Conservation (phyloP, 2,113 vertebrate genomes). For the Pedetes capensis region DNA sequence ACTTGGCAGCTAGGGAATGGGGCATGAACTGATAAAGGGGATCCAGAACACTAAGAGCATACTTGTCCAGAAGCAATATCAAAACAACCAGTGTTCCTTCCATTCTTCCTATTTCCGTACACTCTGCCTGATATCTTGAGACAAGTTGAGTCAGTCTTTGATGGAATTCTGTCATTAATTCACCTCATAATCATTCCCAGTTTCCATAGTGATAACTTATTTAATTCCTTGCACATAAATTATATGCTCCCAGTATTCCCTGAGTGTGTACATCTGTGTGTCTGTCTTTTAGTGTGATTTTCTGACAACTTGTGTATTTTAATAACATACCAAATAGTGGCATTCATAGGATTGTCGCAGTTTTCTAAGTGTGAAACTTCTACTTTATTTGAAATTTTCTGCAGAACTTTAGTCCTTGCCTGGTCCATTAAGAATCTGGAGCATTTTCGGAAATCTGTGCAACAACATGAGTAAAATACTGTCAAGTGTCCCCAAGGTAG, state of each 20-base stretch:
- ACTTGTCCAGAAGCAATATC: background rate
- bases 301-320: background rate
- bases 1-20: background rate
- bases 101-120: background rate
- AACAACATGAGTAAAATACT: background rate
- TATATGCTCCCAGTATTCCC: background rate
- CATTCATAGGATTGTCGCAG: no score
- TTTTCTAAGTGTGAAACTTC: background rate
- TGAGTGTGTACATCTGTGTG: background rate
- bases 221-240: background rate
- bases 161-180: background rate
- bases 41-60: no score
- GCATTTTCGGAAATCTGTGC: background rate
- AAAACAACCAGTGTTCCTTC: background rate
- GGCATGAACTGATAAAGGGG: no score
- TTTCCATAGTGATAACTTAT: background rate
- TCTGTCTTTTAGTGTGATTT: background rate
- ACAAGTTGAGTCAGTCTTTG: background rate
- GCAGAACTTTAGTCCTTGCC: background rate
- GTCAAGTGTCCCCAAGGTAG: background rate
- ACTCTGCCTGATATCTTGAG: background rate
- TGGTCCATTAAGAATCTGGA: background rate
- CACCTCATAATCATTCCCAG: background rate
- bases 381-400: background rate
- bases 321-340: background rate